phyloP scores from a whole-genome alignment of 2,888 invertebrate species.

The Drosophila kuntzei region DNA sequence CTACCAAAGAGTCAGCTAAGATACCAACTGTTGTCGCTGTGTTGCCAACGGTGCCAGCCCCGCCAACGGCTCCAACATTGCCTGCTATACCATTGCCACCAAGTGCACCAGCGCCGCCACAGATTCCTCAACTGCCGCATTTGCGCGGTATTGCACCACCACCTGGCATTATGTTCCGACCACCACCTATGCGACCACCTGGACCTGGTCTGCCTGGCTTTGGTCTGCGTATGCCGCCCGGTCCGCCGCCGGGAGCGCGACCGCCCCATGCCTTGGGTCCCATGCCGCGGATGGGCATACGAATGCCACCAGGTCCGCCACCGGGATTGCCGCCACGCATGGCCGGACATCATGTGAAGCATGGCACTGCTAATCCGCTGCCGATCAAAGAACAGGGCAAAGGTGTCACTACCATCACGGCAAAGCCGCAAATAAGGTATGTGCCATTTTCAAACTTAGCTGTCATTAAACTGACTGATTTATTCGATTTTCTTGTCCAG shows the following conservation, averaged over 20 bases:
- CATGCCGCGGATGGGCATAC: slow-evolving; percentile 81
- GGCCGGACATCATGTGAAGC: slow-evolving; percentile 88
- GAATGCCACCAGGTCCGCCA: slow-evolving; percentile 86
- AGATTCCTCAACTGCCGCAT: slow-evolving; percentile 84
- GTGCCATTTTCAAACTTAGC: background rate
- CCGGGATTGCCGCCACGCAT: slow-evolving; percentile 87
- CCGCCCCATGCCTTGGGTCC: slow-evolving; percentile 70
- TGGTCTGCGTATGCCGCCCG: slow-evolving; percentile 84
- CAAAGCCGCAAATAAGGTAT: slow-evolving; percentile 96
- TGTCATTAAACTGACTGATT: background rate
- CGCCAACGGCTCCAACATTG: slow-evolving; percentile 65
- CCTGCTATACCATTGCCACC: slow-evolving; percentile 79
- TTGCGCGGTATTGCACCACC: slow-evolving; percentile 85
- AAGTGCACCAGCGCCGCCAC: slow-evolving; percentile 64
- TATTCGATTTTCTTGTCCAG: slow-evolving; percentile 53
- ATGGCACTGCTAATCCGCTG: slow-evolving; percentile 78
- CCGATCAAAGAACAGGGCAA: slow-evolving; percentile 87
- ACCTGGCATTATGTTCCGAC: slow-evolving; percentile 86
- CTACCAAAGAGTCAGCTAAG: slow-evolving; percentile 33
- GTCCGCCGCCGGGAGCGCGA: slow-evolving; percentile 86
- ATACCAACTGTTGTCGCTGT: slow-evolving; percentile 4
- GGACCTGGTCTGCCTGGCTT: slow-evolving; percentile 76
- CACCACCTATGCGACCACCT: slow-evolving; percentile 87
- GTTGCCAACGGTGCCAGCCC: slow-evolving; percentile 48
- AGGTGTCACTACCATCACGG: slow-evolving; percentile 94